Percentiles rank a stretch among this genome's conserved stretches.
These are phyloP conservation scores for Tethya wilhelma DNA, from an alignment of 37 sponge, comb jelly and placozoan species.

Conservation along the genomic window DNA sequence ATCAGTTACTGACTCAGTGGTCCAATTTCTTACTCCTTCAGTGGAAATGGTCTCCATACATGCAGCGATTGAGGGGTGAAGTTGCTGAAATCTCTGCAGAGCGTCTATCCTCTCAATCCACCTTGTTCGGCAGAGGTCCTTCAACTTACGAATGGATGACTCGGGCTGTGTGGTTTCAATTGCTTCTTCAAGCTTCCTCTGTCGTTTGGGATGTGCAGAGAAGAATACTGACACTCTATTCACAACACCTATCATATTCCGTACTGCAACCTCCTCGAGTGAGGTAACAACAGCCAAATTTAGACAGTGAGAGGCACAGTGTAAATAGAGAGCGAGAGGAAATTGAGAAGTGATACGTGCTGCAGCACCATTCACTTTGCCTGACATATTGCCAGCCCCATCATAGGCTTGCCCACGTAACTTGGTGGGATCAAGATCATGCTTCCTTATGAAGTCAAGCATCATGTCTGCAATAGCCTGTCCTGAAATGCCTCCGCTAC, in stretches of 20 bases:
- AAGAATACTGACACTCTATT: conserved; percentile 20
- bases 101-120: conserved; percentile 66
- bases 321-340: conserved; percentile 55
- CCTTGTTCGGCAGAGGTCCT: conserved; percentile 59
- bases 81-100: conserved; percentile 29
- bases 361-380: conserved; percentile 31
- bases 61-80: conserved; percentile 61
- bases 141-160: conserved; percentile 46
- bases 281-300: conserved; percentile 53
- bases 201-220: conserved; percentile 22
- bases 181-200: conserved; percentile 43
- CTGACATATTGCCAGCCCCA: conserved; percentile 73
- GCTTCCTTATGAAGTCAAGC: conserved; percentile 3
- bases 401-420: too few relatives aligned
- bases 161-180: conserved; percentile 41
- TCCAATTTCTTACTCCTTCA: conserved; percentile 28
- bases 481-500: conserved; percentile 63
- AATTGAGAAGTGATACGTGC: conserved; percentile 10
- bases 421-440: conserved; percentile 53
- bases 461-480: conserved; percentile 65
- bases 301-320: conserved; percentile 55
- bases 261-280: too few relatives aligned
- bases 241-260: too few relatives aligned
- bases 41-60: conserved; percentile 45
- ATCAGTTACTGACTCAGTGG: conserved; percentile 31